phyloP scores from a whole-genome alignment of 2,888 invertebrate genomes.

The Acrocyrtus sp. region DNA sequence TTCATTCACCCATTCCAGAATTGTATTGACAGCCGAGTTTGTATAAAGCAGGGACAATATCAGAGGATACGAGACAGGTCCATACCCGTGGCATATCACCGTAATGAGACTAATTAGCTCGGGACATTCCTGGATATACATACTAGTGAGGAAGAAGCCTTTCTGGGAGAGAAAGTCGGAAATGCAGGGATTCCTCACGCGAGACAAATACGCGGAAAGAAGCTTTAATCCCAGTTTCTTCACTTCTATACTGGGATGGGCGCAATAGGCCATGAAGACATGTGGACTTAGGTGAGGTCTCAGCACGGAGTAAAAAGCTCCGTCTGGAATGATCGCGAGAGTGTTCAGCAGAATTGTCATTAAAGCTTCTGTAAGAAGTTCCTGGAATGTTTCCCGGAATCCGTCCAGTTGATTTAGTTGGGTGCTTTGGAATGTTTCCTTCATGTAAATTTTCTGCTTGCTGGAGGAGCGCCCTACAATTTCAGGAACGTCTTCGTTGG shows the following conservation, averaged over 20 bases:
- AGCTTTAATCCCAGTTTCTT: conserved; percentile 60
- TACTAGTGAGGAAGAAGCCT: conserved; percentile 59
- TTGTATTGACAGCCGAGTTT: conserved; percentile 49
- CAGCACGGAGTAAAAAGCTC: conserved; percentile 57
- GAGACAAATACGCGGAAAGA: conserved; percentile 57
- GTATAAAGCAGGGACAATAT: conserved; percentile 57
- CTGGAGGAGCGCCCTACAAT: conserved; percentile 44
- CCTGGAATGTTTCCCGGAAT: conserved; percentile 60
- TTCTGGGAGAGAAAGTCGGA: conserved; percentile 56
- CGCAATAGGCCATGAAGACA: conserved; percentile 59
- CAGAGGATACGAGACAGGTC: conserved; percentile 59
- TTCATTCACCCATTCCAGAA: conserved; percentile 59
- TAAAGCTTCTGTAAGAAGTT: conserved; percentile 59
- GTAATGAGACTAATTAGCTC: conserved; percentile 49
- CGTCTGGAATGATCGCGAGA: conserved; percentile 62
- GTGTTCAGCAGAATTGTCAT: conserved; percentile 62
- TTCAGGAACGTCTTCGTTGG: conserved; percentile 59
- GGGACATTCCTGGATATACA: conserved; percentile 56
- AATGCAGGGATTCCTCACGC: conserved; percentile 57
- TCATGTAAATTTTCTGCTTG: conserved; percentile 45
- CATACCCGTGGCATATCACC: conserved; percentile 59
- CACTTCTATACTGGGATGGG: conserved; percentile 56
- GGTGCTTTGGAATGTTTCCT: conserved; percentile 48
- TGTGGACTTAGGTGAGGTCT: conserved; percentile 56
- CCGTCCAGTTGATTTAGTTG: conserved; percentile 53